Base-by-base conservation (phyloP, 2,888 invertebrate genomes). In the Agonum fuliginosum region DNA sequence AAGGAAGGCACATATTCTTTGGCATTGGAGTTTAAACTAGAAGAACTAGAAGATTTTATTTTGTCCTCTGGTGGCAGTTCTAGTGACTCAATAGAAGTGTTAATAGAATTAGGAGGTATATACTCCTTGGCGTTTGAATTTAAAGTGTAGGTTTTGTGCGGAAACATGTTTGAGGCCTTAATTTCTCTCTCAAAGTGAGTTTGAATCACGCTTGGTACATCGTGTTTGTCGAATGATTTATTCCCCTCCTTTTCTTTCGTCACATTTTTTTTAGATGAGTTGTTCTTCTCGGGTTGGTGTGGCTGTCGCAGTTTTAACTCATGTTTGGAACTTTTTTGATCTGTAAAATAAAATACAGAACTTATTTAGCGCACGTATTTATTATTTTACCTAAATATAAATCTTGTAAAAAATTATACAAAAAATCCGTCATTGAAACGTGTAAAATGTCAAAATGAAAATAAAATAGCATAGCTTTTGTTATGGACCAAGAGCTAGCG, bases 91-190 rank as follows among this genome's bases (percentile, higher is more conserved):
- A 43, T 43, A 43, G 43, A 14, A 43, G 43, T 12, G 14, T n/a
- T n/a, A n/a, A n/a, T n/a, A n/a, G n/a, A n/a, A n/a, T n/a, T 10
- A 58, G 30, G 58, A 30, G 67, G 67, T 12, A 67, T 12, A 67
- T 41, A 67, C 41, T 67, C 67, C 41, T 67, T 67, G 2, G 67
- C 67, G n/a, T 67, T 67, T 22, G 30, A 41, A 41, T 67, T 67
- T 41, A 67, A 58, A 12, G n/a, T 30, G 20, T 5, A 27, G 58
- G 27, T 58, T 58, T 58, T 27, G n/a, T 24, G 2, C n/a, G 1
- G n/a, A 43, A 43, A 14, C 12, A 4, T 1, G 41, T n/a, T 41
- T 43, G 10, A 37, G 37, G 37, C 10, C 2, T 37, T n/a, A n/a
- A n/a, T n/a, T n/a, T n/a, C n/a, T n/a, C n/a, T n/a, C n/a, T n/a